Base-by-base conservation (phyloP, 2,797 vertebrate species). In the Gymnothorax reevesii region DNA sequence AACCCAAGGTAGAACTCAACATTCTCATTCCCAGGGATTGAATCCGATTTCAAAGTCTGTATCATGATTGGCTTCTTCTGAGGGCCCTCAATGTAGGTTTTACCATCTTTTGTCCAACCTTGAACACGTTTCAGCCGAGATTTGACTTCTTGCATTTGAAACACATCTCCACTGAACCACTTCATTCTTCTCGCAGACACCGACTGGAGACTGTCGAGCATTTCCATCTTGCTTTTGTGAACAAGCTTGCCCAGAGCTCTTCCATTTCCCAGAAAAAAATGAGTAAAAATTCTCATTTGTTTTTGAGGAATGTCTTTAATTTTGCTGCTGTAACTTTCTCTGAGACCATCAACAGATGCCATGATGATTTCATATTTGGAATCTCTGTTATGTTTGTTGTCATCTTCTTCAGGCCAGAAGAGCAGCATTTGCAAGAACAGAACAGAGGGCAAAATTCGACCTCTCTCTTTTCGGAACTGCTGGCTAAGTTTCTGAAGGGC, bases 1-100 rank as follows among this genome's bases (percentile, higher is more conserved):
- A 97, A 97, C 0, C 96, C 97, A 62, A 97, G 86, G 88, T 96
- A 97, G 90, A 97, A 97, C 1, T 94, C 96, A 84, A 97, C 94
- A 15, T 97, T 97, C 92, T 96, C 96, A 90, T 96, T 97, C 85
- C 95, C 94, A 54, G 96, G 97, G 49, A 97, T 91, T 13, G 96
- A 97, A 8, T 91, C 93, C 0, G n/a, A 69, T 86, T 96, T 91
- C 17, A 97, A 89, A 59, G 95, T 89, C 66, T 88, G 42, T 27
- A 97, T 92, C 0, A 33, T 88, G 59, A 97, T 92, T 52, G 93
- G 95, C 12, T 79, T 93, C 83, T 90, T 93, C 6, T 88, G 89
- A 3, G 93, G 95, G 0, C 95, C 95, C 42, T 91, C 90, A 57
- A 96, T 93, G 84, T 96, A 97, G 69, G 97, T 90, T 3, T 20